These are phyloP conservation scores for Nothocercus julius DNA, from an alignment of 2,113 vertebrate genomes.

Conservation along the genomic window DNA sequence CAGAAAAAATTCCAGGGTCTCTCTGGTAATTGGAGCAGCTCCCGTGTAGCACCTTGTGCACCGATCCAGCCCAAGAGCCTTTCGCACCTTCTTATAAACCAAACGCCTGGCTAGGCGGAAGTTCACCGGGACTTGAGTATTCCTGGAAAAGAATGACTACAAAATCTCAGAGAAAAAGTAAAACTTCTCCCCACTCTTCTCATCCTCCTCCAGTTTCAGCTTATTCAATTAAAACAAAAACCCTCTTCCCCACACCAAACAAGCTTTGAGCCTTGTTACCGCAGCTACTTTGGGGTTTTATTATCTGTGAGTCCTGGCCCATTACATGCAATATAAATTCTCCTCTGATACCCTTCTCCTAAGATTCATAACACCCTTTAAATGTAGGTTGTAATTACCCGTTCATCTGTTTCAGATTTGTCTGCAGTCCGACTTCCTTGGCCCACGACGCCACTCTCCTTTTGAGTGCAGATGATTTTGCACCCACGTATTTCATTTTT, in stretches of 20 bases:
- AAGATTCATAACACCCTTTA: fast-evolving
- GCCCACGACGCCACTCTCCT: conserved; percentile 89
- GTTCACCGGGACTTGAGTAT: conserved; percentile 62
- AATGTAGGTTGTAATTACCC: conserved; percentile 73
- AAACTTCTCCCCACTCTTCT: not conserved
- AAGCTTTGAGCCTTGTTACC: not conserved
- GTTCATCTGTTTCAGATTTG: conserved; percentile 83
- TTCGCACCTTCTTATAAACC: conserved; percentile 88
- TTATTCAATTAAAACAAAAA: not conserved
- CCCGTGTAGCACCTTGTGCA: conserved; percentile 86
- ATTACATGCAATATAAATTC: not conserved
- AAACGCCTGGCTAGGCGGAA: conserved; percentile 86
- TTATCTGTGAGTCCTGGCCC: fast-evolving
- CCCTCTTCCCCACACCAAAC: not conserved
- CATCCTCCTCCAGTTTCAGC: fast-evolving
- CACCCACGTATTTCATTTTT: conserved; percentile 81
- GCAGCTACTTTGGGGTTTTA: fast-evolving
- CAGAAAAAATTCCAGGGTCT: conserved; percentile 92
- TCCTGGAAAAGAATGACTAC: not conserved
- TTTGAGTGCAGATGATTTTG: conserved; percentile 81
- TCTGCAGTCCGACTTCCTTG: conserved; percentile 84
- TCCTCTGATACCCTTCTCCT: not conserved
- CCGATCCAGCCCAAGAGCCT: conserved; percentile 86
- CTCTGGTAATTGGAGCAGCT: conserved; percentile 87
- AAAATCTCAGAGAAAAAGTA: fast-evolving